A percentile compares a stretch with the other conserved stretches of the same genome.
phyloP scores from a whole-genome alignment of 2,888 invertebrate species.

The Clostera curtula region DNA sequence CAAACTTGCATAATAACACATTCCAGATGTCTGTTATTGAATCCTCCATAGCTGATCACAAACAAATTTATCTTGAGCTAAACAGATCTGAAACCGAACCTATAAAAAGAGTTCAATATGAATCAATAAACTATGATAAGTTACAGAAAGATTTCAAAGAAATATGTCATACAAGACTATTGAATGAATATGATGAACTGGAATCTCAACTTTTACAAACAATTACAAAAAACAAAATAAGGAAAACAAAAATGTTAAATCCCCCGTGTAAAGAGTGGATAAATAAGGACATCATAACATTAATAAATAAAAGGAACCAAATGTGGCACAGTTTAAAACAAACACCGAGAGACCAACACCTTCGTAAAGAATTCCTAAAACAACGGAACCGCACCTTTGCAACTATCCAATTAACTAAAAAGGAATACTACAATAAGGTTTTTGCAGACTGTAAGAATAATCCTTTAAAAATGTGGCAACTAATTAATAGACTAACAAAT shows the following conservation, averaged over 20 bases:
- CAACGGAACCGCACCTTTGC: not conserved
- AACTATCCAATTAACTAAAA: not conserved
- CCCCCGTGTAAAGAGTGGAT: too few species aligned
- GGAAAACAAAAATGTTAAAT: too few species aligned
- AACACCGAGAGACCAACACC: not conserved
- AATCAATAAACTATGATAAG: slow-evolving; percentile 1
- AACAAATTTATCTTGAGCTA: slow-evolving; percentile 15
- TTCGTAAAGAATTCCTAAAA: not conserved
- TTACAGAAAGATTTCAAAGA: not conserved
- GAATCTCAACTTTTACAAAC: not conserved
- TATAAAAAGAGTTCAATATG: not conserved
- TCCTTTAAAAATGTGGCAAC: not conserved
- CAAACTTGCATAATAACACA: slow-evolving; percentile 13
- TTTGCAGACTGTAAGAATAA: not conserved
- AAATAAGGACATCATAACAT: too few species aligned
- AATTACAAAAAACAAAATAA: not conserved
- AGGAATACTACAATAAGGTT: not conserved
- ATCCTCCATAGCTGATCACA: slow-evolving; percentile 18
- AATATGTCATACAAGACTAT: not conserved
- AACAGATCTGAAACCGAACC: not conserved
- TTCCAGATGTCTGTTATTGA: slow-evolving; percentile 16
- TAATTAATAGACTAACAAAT: not conserved
- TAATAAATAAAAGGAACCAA: too few species aligned
- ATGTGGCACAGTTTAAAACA: too few species aligned
- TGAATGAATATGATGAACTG: not conserved